Evolutionary conservation across 2,797 vertebrate species (phyloP), one percentile per base, ranked within the genome.

Genomic region (Periophthalmus magnuspinnatus): DNA sequence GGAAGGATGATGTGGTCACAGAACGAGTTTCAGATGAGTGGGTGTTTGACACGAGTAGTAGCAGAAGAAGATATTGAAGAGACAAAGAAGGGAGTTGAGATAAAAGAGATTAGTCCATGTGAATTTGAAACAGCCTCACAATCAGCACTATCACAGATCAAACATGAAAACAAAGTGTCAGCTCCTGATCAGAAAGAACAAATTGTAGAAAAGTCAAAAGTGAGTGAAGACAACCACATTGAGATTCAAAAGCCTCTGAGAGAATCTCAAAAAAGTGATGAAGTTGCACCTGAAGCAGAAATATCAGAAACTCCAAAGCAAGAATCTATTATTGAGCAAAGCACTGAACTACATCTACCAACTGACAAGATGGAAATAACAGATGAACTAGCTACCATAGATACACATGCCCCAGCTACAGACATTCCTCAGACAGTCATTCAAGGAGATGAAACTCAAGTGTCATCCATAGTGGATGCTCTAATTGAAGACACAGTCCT

Each of bases 21-120:
- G 81, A 91, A 8, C 73, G 79, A 85, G 72, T 94, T 94, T 86
- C 92, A 94, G 66, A 87, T 88, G 77, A 92, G 91, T 6, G 93
- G 92, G 75, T 91, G 88, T 84, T 81, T 95, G 55, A 88, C 69
- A 55, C 84, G 82, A 68, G 85, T 65, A 8, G 63, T 68, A 24
- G 68, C 82, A 58, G 84, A 86, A 19, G 82, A 88, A 38, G 76
- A 78, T 0, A 13, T 68, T 24, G 83, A 83, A 6, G 62, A 76
- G 59, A 17, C 14, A 63, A 77, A 76, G 60, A 68, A 21, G 9
- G 68, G 83, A 45, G 10, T n/a, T 45, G 70, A 78, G 68, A 60
- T 22, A 17, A 70, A 79, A 38, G 73, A 86, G 60, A 69, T 14
- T 54, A 58, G 36, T 58, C 61, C n/a, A 62, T 54, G 7, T 61